Evolutionary conservation across 1,140 invertebrate genomes (phyloP), one percentile per base, ranked within the genome.

Genomic region (Cydia strobilella): DNA sequence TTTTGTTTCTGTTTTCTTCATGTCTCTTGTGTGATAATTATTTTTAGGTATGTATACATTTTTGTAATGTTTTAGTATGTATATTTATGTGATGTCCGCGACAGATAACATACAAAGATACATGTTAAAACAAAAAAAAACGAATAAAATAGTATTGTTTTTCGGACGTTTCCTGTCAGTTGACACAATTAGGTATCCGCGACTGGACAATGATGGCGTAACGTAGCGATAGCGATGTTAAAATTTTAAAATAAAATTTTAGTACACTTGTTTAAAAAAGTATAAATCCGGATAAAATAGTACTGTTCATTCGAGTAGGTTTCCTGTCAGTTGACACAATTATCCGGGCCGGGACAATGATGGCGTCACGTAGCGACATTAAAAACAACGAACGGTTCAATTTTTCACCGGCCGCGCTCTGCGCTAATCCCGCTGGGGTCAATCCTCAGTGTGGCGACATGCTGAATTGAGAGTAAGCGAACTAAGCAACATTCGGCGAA

Each of bases 371-470:
- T 82, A 81, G 81, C 82, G 80, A 85, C 86, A 90, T 91, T 91
- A 88, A 90, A 91, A 91, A 91, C 88, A 90, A 91, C 88, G 85
- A 85, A 88, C 82, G 83, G 77, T 87, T 91, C 86, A 91, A 91
- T 91, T 91, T 91, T 89, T 89, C 87, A 89, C 84, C 78, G 84
- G 77, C 74, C 75, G 51, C 72, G 79, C 73, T 80, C 75, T 82
- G 77, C 84, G 82, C 83, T 90, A 90, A 91, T 90, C 87, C 88
- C 23, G 75, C 76, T 75, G 73, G 77, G 66, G 65, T 18, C 5
- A 15, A 69, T 69, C 31, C 72, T n/a, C 75, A 72, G 59, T 48
- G 76, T 74, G 45, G 72, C 13, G 76, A 66, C 86, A 88, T 87
- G 45, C 48, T 27, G 65, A 54, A 39, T 65, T 45, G 74, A 51